Conservation (phyloP, 2,797 vertebrate species). For the Bovichtus diacanthus region DNA sequence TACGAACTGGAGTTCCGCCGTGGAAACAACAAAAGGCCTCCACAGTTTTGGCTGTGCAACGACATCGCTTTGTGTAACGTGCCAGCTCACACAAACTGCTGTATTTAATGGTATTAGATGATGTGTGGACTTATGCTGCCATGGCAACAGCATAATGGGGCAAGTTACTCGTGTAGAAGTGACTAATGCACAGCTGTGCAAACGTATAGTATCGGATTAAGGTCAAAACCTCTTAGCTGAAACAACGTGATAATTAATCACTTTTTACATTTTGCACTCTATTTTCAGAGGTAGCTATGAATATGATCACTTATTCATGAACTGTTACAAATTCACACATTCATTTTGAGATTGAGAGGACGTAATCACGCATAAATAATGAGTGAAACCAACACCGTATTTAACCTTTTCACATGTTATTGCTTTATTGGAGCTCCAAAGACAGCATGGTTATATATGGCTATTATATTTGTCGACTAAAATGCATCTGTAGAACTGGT, state of each 20-base stretch:
- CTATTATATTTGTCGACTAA: neutral
- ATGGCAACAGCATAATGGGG: constrained; percentile 55
- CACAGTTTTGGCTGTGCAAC: neutral
- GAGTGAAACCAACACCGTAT: constrained; percentile 9
- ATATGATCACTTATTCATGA: neutral
- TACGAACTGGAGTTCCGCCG: constrained; percentile 23
- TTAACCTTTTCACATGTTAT: constrained; percentile 41
- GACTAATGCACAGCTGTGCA: constrained; percentile 57
- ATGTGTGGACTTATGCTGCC: constrained; percentile 46
- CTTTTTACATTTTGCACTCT: constrained; percentile 7
- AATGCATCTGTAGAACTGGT: constrained; percentile 17
- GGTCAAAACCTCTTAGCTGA: constrained; percentile 33
- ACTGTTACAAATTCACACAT: neutral
- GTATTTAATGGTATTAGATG: constrained; percentile 39
- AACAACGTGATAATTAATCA: constrained; percentile 34
- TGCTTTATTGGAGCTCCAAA: constrained; percentile 76
- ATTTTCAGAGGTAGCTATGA: constrained; percentile 22
- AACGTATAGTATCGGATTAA: constrained; percentile 38
- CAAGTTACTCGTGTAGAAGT: constrained; percentile 38
- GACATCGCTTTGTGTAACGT: neutral
- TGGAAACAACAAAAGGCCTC: constrained; percentile 22
- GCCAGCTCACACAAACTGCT: constrained; percentile 19
- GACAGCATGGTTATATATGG: constrained; percentile 10
- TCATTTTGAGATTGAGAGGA: neutral
- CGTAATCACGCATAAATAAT: neutral